A percentile compares a stretch with the other conserved stretches of the same genome.
These are phyloP conservation scores for Sesamia inferens DNA, from an alignment of 2,888 invertebrate genomes.

Conservation along the genomic window DNA sequence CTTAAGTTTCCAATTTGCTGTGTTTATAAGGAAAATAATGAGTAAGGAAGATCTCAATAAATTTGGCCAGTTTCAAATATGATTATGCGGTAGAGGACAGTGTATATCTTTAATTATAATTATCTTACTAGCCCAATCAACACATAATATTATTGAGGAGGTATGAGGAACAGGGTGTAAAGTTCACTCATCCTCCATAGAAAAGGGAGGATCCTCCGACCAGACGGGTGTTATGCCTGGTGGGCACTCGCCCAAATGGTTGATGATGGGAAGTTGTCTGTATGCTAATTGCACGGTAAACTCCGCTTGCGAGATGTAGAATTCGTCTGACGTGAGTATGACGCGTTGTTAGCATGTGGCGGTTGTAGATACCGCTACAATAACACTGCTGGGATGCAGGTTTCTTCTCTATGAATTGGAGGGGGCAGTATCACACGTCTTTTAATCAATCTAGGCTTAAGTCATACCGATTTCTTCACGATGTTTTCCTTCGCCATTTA, in stretches of 20 bases:
- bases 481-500: not conserved
- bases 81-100: not conserved
- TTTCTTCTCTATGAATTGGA: not conserved
- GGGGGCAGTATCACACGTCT: not conserved
- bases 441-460: not conserved
- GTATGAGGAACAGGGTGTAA: no score
- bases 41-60: not conserved
- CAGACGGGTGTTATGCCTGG: no score
- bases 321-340: no score
- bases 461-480: not conserved
- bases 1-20: not conserved
- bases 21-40: not conserved
- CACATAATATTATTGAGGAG: not conserved
- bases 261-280: no score
- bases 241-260: no score
- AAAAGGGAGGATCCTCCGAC: no score
- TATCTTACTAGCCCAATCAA: not conserved
- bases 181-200: no score
- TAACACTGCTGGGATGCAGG: not conserved
- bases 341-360: no score
- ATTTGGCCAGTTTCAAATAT: not conserved
- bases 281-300: no score
- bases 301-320: no score
- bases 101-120: not conserved
- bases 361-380: no score